Evolutionary conservation across 2,113 vertebrate species (phyloP), one percentile per base, ranked within the genome.

Genomic region (Mormoops blainvillei): DNA sequence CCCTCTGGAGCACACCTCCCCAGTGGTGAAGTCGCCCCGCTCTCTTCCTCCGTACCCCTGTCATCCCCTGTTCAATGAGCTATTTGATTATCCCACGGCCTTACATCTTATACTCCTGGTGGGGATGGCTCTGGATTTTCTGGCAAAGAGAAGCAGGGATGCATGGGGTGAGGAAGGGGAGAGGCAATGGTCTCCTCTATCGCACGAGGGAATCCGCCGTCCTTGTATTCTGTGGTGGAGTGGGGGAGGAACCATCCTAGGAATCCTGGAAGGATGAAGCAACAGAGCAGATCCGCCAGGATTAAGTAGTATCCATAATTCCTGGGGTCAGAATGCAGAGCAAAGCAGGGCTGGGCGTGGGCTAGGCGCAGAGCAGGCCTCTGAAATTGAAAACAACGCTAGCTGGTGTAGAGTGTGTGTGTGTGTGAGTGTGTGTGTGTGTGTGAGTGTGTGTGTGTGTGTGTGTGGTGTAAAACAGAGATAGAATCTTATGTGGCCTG

Each of bases 191-290:
- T 41, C 56, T 26, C 6, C 41, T 56, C 52, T 41, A 0, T 58
- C 5, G 22, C 81, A 41, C 1, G 5, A 12, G 92, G 63, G 81
- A 89, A 74, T 65, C 78, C 83, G 58, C 54, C 11, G 4, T n/a
- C 43, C 50, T 73, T 28, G 28, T 78, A 26, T 78, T 89, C n/a
- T 43, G 13, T 76, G 86, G 28, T 76, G 82, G 54, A 61, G 33
- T 63, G 2, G n/a, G 61, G 33, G 78, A 74, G 82, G 74, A 70
- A 65, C 38, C 45, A 6, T 78, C 28, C 65, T 20, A 0, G 22
- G 41, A 87, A 91, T 85, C 92, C 74, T 80, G 96, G 71, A 96
- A 94, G 90, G 78, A 95, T 93, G 98, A 94, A 65, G 80, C 24
- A 5, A 41, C 78, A 10, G 54, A 77, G 73, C 73, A 92, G 88